These are phyloP conservation scores for Psittacula cyanocephala DNA, from an alignment of 2,113 vertebrate genomes.

Conservation along the genomic window DNA sequence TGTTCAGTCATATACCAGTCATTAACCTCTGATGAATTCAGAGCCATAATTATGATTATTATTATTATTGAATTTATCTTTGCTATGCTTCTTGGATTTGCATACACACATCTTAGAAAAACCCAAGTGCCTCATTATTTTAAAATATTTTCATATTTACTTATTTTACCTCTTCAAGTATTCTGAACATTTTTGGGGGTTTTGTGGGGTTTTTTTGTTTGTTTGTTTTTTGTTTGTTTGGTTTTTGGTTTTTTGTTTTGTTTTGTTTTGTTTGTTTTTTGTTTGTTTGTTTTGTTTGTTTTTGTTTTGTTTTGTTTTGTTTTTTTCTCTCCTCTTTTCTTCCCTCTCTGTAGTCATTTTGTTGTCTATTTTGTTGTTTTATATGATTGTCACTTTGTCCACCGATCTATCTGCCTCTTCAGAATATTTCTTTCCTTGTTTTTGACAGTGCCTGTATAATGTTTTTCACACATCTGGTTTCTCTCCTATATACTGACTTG, in stretches of 20 bases:
- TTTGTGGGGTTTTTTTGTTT: too few species aligned
- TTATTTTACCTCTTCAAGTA: not conserved
- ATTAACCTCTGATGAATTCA: not conserved
- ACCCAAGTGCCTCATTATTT: not conserved
- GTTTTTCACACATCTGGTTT: conserved; percentile 54
- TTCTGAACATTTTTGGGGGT: not conserved
- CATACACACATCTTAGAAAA: not conserved
- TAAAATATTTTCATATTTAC: not conserved
- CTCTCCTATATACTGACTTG: not conserved
- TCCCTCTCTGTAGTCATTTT: not conserved
- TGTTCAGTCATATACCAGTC: not conserved
- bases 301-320: too few species aligned
- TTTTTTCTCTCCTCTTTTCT: rapidly evolving
- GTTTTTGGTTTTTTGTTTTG: too few species aligned
- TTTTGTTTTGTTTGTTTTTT: too few species aligned
- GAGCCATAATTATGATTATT: not conserved
- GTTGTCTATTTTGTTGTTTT: conserved; percentile 34
- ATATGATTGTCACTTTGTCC: conserved; percentile 34
- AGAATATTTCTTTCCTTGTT: conserved; percentile 1
- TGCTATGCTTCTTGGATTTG: not conserved
- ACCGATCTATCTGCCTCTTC: conserved; percentile 54
- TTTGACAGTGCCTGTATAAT: conserved; percentile 37
- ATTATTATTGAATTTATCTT: not conserved
- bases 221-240: too few species aligned
- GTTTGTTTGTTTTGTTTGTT: too few species aligned